Conservation (phyloP, 64 coral and sea anemone genomes). For the Montipora efflorescens region DNA sequence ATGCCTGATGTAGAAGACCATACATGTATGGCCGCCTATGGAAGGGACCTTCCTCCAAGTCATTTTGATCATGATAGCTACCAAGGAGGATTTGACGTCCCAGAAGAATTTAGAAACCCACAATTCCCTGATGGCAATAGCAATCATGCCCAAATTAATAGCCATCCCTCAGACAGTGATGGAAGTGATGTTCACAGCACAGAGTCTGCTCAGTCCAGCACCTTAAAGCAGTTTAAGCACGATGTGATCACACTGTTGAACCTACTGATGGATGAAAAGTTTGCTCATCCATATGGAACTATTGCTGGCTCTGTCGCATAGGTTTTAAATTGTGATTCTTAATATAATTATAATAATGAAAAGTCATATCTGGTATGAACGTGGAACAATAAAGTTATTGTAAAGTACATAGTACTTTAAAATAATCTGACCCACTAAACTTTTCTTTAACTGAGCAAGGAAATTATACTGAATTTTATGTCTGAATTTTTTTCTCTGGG, state of each 20-base stretch:
- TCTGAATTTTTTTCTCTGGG: no score
- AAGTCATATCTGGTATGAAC: no score
- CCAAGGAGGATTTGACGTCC: not conserved
- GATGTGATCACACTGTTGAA: conserved; percentile 55
- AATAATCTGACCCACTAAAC: no score
- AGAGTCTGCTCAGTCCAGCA: conserved; percentile 14
- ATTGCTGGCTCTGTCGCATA: conserved; percentile 75
- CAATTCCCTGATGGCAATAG: conserved; percentile 20
- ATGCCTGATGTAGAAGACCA: conserved; percentile 9
- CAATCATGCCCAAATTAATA: not conserved
- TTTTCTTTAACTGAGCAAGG: no score
- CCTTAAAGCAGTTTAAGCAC: conserved; percentile 56
- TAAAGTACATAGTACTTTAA: no score
- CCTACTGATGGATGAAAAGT: conserved; percentile 72
- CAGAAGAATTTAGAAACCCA: not conserved
- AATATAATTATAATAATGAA: no score
- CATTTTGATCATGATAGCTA: not conserved
- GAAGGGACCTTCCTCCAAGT: not conserved
- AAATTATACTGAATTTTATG: no score
- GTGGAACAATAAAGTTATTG: no score
- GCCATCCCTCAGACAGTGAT: conserved; percentile 35
- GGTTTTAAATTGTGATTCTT: not conserved
- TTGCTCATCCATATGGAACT: conserved; percentile 74
- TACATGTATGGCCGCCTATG: not conserved
- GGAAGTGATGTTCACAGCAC: conserved; percentile 20